phyloP scores from a whole-genome alignment of 2,888 invertebrate genomes.

The Subacronicta megacephala region DNA sequence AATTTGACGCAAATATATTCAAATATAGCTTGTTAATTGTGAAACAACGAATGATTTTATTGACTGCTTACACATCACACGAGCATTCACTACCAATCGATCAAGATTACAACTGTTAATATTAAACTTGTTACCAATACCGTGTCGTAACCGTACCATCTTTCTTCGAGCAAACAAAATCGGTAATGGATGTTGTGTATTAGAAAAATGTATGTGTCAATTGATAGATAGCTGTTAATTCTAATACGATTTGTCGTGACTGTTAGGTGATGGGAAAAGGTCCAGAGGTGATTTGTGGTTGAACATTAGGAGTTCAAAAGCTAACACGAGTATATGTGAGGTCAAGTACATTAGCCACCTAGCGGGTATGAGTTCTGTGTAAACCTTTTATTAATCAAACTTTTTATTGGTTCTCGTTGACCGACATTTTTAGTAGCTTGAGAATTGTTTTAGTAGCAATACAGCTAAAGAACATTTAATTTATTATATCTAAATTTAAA shows the following conservation, averaged over 20 bases:
- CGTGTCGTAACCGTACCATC: conserved; percentile 47
- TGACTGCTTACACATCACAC: conserved; percentile 81
- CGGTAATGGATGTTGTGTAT: conserved; percentile 71
- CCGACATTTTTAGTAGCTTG: conserved; percentile 56
- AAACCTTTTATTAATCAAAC: conserved; percentile 84
- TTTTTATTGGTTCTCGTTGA: conserved; percentile 60
- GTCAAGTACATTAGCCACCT: conserved; percentile 89
- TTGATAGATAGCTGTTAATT: conserved; percentile 81
- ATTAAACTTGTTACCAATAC: conserved; percentile 57
- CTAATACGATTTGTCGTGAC: conserved; percentile 87
- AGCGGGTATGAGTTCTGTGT: conserved; percentile 79
- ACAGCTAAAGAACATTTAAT: conserved; percentile 7
- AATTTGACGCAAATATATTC: conserved; percentile 86
- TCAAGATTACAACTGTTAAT: conserved; percentile 60
- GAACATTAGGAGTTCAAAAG: conserved; percentile 85
- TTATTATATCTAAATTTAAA: too few species aligned
- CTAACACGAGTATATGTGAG: conserved; percentile 82
- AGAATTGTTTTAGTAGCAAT: conserved; percentile 49
- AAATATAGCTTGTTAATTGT: conserved; percentile 84
- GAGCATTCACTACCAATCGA: conserved; percentile 61
- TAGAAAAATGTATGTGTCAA: conserved; percentile 65
- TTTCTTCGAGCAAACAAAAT: conserved; percentile 54
- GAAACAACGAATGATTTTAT: conserved; percentile 81
- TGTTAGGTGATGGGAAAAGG: conserved; percentile 83
- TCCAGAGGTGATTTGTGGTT: conserved; percentile 82